Evolutionary conservation across 2,113 vertebrate species (phyloP).

Genomic region (Paramisgurnus dabryanus): DNA sequence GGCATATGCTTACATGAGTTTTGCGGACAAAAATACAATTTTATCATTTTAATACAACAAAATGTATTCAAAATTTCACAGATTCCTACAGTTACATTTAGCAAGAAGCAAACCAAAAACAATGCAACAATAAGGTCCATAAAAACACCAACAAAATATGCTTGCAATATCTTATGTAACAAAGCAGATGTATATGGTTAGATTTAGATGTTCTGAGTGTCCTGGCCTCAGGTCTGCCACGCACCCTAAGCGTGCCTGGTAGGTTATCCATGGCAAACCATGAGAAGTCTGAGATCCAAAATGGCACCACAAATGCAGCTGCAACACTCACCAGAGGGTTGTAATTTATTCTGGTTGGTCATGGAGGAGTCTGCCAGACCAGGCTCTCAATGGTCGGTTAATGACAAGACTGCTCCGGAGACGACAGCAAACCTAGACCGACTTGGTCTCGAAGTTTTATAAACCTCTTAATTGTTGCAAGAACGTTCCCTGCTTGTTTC

Average conservation of each 20-base stretch:
- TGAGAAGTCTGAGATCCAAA: constrained; percentile 63
- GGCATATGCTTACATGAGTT: too few species aligned
- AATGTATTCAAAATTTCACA: not conserved
- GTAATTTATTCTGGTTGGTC: constrained; percentile 67
- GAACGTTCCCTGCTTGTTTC: constrained; percentile 1
- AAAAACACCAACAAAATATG: constrained; percentile 3
- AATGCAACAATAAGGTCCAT: not conserved
- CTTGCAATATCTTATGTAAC: constrained; percentile 7
- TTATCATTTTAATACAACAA: too few species aligned
- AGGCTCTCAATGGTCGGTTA: constrained; percentile 58
- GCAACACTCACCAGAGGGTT: constrained; percentile 59
- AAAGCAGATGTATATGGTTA: constrained; percentile 20
- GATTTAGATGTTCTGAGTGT: constrained; percentile 21
- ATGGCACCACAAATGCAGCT: constrained; percentile 61
- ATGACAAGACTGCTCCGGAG: constrained; percentile 61
- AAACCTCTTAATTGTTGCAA: constrained; percentile 31
- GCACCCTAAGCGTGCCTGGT: constrained; percentile 24
- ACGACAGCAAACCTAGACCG: not conserved
- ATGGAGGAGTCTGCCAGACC: constrained; percentile 59
- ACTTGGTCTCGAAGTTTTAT: constrained; percentile 1
- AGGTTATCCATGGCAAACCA: constrained; percentile 56
- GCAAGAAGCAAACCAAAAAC: not conserved
- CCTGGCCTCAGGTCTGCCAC: constrained; percentile 14
- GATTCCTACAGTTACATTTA: not conserved
- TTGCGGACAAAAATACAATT: too few species aligned